Evolutionary conservation across 1,140 invertebrate species (phyloP), one percentile per base, ranked within the genome.

Genomic region (Phymorhynchus buccinoides): DNA sequence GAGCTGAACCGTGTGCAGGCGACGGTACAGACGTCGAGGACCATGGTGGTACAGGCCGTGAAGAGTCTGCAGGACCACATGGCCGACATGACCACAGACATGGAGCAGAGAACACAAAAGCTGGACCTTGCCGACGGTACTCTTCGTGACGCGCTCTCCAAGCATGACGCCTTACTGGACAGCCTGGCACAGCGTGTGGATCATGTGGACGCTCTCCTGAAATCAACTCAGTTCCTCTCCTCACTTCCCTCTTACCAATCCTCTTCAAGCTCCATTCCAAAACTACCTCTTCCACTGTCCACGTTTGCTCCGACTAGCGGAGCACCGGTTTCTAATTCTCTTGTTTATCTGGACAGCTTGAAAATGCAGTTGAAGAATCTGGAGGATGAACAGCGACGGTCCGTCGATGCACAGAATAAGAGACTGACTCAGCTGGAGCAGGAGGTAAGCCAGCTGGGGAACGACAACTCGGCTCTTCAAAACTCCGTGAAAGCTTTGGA

Each of bases 131-230:
- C 42, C 42, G 44, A 52, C 44, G 27, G 2, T 32, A 3, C 2
- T 3, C 48, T 79, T 22, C 41, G 30, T 7, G 22, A 79, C 77
- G 30, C 27, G 0, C 77, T 79, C 27, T 16, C 44, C 42, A 48
- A 30, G 77, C 77, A 79, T 44, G 77, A 79, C 77, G 4, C 41
- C 27, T 18, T 27, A 44, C 77, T 79, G 42, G 77, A 79, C 77
- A 52, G 39, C 42, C 32, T 79, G 27, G 27, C 22, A 22, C 77
- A 79, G 77, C 48, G 35, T 52, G n/a, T 52, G 39, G 22, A 18
- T 27, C 39, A 79, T n/a, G 14, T 79, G 41, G 77, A 79, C 4
- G 41, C 41, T n/a, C 9, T 79, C 42, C n/a, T 79, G 1, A 79
- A 52, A 39, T 7, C 41, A 30, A 39, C 27, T 18, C 3, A 52